Evolutionary conservation across 2,797 vertebrate genomes (phyloP), one percentile per base, ranked within the genome.

Genomic region (Parauchenoglanis punctatus): DNA sequence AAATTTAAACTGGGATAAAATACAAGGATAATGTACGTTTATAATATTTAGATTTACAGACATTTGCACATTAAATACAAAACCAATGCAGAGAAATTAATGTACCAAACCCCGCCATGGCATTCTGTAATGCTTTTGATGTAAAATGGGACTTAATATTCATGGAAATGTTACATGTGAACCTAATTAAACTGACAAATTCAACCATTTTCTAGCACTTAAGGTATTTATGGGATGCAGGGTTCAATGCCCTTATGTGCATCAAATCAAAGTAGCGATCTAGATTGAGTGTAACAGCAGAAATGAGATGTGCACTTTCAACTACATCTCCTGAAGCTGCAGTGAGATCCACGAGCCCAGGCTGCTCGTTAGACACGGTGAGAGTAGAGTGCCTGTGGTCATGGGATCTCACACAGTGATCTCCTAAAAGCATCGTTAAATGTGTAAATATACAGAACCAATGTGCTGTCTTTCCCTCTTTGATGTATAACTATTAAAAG

Each of bases 401-500:
- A 25, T 65, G 61, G 2, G 25, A 49, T 82, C 81, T 82, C 61
- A 82, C 40, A 67, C 58, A 65, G 58, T 81, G 23, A 65, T 44
- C 40, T 81, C 40, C 63, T 17, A 63, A 81, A 63, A 46, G 35
- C 35, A 17, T 81, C 1, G 31, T 81, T 40, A 23, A 58, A 81
- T 63, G 40, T 81, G 59, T 61, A 81, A 81, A 81, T 59, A 81
- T 17, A 44, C 13, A 63, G 58, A 49, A 63, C 80, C 80, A 6
- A 63, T n/a, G 12, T 81, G 35, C 40, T n/a, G 0, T 52, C 35
- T 25, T 83, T 52, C 44, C 25, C 44, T 28, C 25, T 18, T 28
- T 65, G 2, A 31, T 28, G 23, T 18, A 83, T 81, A 81, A 81
- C 25, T 20, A 7, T 52, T 28, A 68, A 61, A 63, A n/a, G 23